A percentile compares a stretch with the other conserved stretches of the same genome.
Evolutionary conservation across 2,113 vertebrate genomes (phyloP).

Genomic region (Notothenia rossii): DNA sequence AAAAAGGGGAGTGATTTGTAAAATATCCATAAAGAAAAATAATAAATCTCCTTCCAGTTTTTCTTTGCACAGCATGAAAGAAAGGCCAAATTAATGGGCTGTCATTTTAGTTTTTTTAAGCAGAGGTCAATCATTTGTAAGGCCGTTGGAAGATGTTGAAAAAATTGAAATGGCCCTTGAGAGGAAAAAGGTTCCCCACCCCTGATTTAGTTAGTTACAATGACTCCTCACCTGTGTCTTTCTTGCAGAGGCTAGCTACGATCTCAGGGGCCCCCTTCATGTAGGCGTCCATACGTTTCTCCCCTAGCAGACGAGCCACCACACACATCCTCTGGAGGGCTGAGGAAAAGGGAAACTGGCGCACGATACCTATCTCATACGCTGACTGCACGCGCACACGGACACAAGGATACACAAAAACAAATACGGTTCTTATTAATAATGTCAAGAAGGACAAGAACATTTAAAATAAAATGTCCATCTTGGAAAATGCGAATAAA

Average conservation of each 20-base stretch:
- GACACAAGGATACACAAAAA: not conserved
- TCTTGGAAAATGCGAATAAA: not conserved
- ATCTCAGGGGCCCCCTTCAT: constrained; percentile 96
- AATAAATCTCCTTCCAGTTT: no score
- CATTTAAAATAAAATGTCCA: not conserved
- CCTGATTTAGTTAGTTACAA: not conserved
- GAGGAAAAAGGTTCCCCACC: no score
- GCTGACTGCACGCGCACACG: constrained; percentile 79
- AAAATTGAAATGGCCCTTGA: no score
- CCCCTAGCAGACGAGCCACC: constrained; percentile 90
- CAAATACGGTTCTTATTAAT: not conserved
- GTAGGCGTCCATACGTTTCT: constrained; percentile 96
- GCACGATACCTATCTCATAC: constrained; percentile 96
- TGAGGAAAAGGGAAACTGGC: constrained; percentile 98
- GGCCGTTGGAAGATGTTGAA: no score
- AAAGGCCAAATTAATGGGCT: no score
- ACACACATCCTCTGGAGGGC: constrained; percentile 95
- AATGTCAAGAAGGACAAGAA: constrained; percentile 1
- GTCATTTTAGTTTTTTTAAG: no score
- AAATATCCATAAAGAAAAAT: no score
- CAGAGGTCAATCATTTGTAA: no score
- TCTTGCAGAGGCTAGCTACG: constrained; percentile 92
- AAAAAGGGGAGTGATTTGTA: no score
- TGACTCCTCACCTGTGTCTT: constrained; percentile 87
- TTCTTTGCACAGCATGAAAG: no score